Evolutionary conservation across 2,797 vertebrate species (phyloP).

Genomic region (Galago senegalensis): DNA sequence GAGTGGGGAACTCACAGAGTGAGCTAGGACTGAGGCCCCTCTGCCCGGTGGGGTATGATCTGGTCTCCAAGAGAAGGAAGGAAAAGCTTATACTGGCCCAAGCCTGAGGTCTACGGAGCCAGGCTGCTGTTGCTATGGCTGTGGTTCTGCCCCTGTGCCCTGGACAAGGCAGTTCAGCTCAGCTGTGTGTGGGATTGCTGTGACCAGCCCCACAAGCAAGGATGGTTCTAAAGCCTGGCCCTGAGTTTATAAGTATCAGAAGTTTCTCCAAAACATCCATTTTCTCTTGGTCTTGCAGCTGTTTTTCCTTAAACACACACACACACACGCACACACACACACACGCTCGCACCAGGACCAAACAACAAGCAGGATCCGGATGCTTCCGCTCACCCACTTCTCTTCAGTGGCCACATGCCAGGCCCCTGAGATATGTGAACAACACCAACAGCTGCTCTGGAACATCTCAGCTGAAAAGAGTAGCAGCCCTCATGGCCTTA

Average conservation of each 20-base stretch:
- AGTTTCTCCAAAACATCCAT: background rate
- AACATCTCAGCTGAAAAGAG: accelerated
- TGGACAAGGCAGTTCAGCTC: accelerated
- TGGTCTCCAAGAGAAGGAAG: background rate
- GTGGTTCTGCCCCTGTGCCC: background rate
- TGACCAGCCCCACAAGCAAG: accelerated
- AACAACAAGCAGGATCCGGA: background rate
- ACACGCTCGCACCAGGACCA: background rate
- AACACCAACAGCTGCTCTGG: background rate
- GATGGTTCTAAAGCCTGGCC: background rate
- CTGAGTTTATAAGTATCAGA: background rate
- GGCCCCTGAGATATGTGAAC: accelerated
- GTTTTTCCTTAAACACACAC: conserved; percentile 24
- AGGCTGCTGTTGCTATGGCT: too few relatives aligned
- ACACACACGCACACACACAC: background rate
- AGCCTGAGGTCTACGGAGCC: background rate
- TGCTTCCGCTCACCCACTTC: background rate
- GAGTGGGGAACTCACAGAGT: accelerated
- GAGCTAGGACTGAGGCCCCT: too few relatives aligned
- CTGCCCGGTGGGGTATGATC: accelerated
- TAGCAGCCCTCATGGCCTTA: background rate
- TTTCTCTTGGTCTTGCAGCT: background rate
- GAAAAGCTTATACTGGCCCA: accelerated
- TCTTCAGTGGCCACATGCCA: accelerated
- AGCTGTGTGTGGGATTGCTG: accelerated